Evolutionary conservation across 2,888 invertebrate species (phyloP).

Genomic region (Polymixis lichenea): DNA sequence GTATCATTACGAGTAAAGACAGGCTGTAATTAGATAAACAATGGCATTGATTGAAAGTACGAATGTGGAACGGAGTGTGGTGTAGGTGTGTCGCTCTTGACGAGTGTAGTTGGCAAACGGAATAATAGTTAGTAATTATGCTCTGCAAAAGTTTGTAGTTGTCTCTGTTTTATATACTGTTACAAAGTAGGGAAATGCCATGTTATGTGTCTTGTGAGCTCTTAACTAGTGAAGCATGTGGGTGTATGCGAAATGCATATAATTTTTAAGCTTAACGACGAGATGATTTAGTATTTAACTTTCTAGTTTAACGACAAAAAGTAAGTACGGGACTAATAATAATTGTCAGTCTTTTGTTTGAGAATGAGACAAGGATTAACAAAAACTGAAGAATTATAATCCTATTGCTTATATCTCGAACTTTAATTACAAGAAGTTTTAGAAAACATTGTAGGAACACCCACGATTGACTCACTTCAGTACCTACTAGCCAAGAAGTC

Average conservation of each 20-base stretch:
- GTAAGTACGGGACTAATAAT: slow-evolving; percentile 6
- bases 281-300: slow-evolving; percentile 19
- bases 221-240: slow-evolving; percentile 34
- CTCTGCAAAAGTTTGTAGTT: slow-evolving; percentile 53
- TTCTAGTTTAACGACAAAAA: slow-evolving; percentile 7
- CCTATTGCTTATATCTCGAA: slow-evolving; percentile 1
- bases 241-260: slow-evolving; percentile 43
- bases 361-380: slow-evolving; percentile 3
- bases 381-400: slow-evolving; percentile 12
- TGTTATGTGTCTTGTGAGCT: slow-evolving; percentile 43
- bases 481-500: background rate
- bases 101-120: slow-evolving; percentile 60
- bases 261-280: slow-evolving; percentile 46
- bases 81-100: slow-evolving; percentile 71
- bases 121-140: slow-evolving; percentile 63
- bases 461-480: background rate
- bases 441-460: background rate
- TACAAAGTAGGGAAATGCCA: slow-evolving; percentile 56
- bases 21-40: slow-evolving; percentile 83
- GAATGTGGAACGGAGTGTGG: slow-evolving; percentile 75
- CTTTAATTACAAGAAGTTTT: background rate
- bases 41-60: slow-evolving; percentile 80
- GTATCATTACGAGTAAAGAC: slow-evolving; percentile 75
- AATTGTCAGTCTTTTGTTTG: background rate
- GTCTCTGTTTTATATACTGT: slow-evolving; percentile 53